phyloP scores from a whole-genome alignment of 2,888 invertebrate species.

The Nesidiocoris tenuis region DNA sequence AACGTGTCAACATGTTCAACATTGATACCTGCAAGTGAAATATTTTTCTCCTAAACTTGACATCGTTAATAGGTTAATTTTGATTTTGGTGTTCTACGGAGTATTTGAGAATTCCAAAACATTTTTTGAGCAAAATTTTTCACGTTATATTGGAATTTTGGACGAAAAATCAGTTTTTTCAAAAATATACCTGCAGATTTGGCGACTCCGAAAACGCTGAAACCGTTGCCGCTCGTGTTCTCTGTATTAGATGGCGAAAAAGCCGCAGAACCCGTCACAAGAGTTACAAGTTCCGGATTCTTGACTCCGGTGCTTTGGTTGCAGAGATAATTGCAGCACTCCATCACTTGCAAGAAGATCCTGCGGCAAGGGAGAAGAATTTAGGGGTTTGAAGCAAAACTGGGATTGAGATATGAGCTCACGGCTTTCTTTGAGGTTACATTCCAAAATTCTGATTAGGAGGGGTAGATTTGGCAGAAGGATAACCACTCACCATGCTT shows the following conservation, averaged over 20 bases:
- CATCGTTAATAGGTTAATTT: no score
- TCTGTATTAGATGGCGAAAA: constrained; percentile 56
- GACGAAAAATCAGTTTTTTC: no score
- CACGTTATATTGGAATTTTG: no score
- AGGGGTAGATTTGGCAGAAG: no score
- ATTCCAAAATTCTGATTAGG: no score
- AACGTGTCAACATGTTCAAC: constrained; percentile 80
- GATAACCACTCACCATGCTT: constrained; percentile 62
- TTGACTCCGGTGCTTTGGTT: constrained; percentile 57
- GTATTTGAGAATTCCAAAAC: no score
- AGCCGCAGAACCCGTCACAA: constrained; percentile 68
- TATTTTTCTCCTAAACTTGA: no score
- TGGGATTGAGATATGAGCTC: background rate
- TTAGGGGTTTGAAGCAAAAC: background rate
- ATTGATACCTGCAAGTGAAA: constrained; percentile 64
- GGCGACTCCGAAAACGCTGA: constrained; percentile 75
- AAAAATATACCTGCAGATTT: constrained; percentile 63
- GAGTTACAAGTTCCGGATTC: constrained; percentile 67
- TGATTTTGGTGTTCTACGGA: no score
- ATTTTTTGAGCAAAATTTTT: no score
- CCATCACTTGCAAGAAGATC: constrained; percentile 76
- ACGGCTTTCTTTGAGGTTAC: no score
- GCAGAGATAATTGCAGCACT: constrained; percentile 77
- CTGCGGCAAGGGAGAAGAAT: constrained; percentile 51
- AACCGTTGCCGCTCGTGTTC: constrained; percentile 57